A percentile compares a stretch with the other conserved stretches of the same genome.
Conservation (phyloP, 2,113 vertebrate genomes). For the Nothobranchius kuhntae region DNA sequence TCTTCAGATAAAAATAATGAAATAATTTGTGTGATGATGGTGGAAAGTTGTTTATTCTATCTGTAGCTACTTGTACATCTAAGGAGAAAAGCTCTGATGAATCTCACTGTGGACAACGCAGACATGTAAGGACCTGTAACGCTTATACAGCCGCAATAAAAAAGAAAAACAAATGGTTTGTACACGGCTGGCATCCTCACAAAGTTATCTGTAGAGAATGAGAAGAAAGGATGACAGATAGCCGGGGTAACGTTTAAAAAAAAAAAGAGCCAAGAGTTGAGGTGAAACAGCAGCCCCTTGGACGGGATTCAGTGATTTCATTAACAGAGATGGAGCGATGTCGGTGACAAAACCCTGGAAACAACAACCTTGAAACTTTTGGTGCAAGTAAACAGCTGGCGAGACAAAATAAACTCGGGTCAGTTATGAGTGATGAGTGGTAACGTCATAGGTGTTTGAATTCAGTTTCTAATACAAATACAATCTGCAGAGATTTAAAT, state of each 20-base stretch:
- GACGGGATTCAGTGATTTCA: constrained; percentile 57
- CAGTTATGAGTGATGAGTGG: constrained; percentile 14
- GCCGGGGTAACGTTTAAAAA: constrained; percentile 1
- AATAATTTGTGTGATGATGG: too few relatives aligned
- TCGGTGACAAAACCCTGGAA: constrained; percentile 37
- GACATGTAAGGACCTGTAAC: too few relatives aligned
- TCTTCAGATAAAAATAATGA: too few relatives aligned
- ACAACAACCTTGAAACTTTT: constrained; percentile 68
- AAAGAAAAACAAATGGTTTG: too few relatives aligned
- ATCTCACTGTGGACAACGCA: too few relatives aligned
- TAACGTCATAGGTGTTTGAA: neutral
- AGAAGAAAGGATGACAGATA: constrained; percentile 2
- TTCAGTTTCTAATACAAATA: too few relatives aligned
- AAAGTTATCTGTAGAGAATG: neutral
- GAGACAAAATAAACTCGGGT: neutral
- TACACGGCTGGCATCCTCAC: neutral
- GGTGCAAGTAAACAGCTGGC: constrained; percentile 18
- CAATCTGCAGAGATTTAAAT: too few relatives aligned
- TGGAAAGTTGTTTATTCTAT: too few relatives aligned
- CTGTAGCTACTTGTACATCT: too few relatives aligned
- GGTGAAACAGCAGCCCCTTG: constrained; percentile 41
- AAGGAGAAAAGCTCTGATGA: too few relatives aligned
- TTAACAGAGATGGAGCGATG: constrained; percentile 55
- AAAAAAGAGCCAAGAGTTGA: constrained; percentile 8
- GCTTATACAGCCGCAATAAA: too few relatives aligned